phyloP scores from a whole-genome alignment of 2,797 vertebrate species.

The Enoplosus armatus region DNA sequence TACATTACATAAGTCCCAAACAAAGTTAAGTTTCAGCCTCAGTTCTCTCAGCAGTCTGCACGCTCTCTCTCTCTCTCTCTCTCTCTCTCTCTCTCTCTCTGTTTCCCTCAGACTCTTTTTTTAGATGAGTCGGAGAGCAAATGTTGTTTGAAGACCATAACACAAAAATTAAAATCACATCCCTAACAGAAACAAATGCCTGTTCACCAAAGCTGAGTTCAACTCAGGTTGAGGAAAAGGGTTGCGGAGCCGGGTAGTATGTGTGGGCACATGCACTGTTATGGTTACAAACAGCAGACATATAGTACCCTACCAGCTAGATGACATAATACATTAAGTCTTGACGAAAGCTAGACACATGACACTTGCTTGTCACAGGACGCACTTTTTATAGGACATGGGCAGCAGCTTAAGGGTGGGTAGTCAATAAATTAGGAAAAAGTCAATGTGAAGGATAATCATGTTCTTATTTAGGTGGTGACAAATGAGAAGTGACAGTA shows the following conservation, averaged over 20 bases:
- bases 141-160: conserved; percentile 17
- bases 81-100: not conserved
- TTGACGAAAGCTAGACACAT: conserved; percentile 1
- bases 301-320: not conserved
- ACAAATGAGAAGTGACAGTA: conserved; percentile 43
- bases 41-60: conserved; percentile 24
- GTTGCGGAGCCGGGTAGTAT: not conserved
- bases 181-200: not conserved
- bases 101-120: conserved; percentile 5
- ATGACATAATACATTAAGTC: not conserved
- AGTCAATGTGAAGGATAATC: conserved; percentile 47
- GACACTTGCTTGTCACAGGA: conserved; percentile 6
- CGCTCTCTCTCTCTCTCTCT: not conserved
- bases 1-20: conserved; percentile 45
- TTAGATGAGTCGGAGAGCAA: conserved; percentile 2
- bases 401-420: not conserved
- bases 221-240: not conserved
- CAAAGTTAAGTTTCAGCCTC: conserved; percentile 36
- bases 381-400: not conserved
- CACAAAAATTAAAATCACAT: not conserved
- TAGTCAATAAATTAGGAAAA: conserved; percentile 32
- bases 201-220: not conserved
- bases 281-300: not conserved
- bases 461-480: conserved; percentile 48
- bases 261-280: not conserved